These are phyloP conservation scores for Drosophila novamexicana DNA, from an alignment of 1,140 invertebrate species.

Conservation along the genomic window DNA sequence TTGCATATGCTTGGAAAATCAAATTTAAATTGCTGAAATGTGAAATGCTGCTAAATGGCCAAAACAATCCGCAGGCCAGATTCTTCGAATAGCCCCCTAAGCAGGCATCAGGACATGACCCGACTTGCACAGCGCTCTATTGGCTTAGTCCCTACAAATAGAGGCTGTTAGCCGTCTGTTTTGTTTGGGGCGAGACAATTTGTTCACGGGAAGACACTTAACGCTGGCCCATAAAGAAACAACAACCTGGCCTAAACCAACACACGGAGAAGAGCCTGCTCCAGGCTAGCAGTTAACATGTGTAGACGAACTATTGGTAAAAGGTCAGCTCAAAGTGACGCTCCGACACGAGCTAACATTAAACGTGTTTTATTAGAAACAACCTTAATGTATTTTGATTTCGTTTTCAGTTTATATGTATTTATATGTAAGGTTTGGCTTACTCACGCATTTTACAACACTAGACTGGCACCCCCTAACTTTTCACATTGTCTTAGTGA, in stretches of 20 bases:
- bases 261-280: conserved; percentile 6
- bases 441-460: too few species aligned
- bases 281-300: conserved; percentile 19
- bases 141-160: conserved; percentile 35
- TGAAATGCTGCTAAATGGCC: conserved; percentile 68
- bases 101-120: conserved; percentile 10
- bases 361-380: too few species aligned
- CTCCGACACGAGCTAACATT: background rate
- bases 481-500: too few species aligned
- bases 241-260: conserved; percentile 29
- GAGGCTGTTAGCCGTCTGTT: conserved; percentile 38
- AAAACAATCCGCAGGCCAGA: conserved; percentile 61
- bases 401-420: background rate
- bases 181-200: conserved; percentile 29
- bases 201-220: conserved; percentile 29
- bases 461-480: too few species aligned
- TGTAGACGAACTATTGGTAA: conserved; percentile 8
- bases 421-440: too few species aligned
- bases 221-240: conserved; percentile 5
- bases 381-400: too few species aligned
- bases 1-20: conserved; percentile 52
- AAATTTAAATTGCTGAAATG: conserved; percentile 73
- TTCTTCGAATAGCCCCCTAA: conserved; percentile 35
- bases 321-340: conserved; percentile 26
- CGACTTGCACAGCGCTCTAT: conserved; percentile 16